These are phyloP conservation scores for Gandaritis pyraliata DNA, from an alignment of 2,888 invertebrate genomes.

Conservation along the genomic window DNA sequence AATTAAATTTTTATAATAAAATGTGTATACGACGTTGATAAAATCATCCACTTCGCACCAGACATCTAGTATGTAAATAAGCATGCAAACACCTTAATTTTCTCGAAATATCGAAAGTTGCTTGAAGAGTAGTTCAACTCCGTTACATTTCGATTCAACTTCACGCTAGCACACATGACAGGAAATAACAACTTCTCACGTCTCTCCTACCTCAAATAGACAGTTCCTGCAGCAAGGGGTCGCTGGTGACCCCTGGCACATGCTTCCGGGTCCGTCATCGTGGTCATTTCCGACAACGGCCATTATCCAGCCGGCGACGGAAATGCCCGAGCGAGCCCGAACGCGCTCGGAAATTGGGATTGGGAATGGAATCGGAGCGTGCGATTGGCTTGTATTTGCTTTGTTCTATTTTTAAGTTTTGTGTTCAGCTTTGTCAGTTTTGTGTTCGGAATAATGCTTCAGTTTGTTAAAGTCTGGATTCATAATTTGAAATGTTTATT, in stretches of 20 bases:
- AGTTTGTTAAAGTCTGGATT: not conserved
- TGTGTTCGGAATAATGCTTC: not conserved
- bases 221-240: conserved; percentile 20
- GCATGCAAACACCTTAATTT: no score
- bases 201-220: conserved; percentile 19
- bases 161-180: conserved; percentile 1
- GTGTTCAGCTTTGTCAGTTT: not conserved
- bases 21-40: no score
- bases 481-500: no score
- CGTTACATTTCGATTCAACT: conserved; percentile 4
- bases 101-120: no score
- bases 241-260: conserved; percentile 41
- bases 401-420: conserved; percentile 21
- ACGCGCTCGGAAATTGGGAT: conserved; percentile 68
- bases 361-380: conserved; percentile 35
- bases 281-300: conserved; percentile 66
- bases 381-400: conserved; percentile 24
- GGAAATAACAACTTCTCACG: conserved; percentile 28
- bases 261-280: conserved; percentile 67
- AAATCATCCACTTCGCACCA: no score
- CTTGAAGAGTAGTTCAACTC: not conserved
- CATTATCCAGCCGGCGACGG: conserved; percentile 67
- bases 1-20: no score
- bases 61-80: no score
- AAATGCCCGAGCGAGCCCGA: conserved; percentile 63